Conservation (phyloP, 1,140 invertebrate genomes). For the Eumeta japonica region DNA sequence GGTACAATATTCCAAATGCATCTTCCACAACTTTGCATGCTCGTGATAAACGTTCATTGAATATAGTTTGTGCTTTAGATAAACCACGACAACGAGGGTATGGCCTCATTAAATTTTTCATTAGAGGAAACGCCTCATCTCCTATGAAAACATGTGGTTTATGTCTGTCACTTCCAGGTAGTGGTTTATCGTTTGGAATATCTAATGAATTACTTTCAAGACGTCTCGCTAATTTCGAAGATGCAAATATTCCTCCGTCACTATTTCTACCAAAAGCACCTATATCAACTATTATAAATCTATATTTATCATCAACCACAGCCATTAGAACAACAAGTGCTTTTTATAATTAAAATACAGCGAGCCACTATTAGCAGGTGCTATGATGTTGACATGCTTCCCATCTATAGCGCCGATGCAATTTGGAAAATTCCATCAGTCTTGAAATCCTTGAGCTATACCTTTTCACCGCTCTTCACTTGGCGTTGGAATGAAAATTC, state of each 20-base stretch:
- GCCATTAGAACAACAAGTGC: slow-evolving; percentile 33
- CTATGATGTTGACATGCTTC: slow-evolving; percentile 26
- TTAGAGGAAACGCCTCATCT: slow-evolving; percentile 41
- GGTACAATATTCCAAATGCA: slow-evolving; percentile 37
- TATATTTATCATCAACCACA: slow-evolving; percentile 31
- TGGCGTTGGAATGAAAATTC: slow-evolving; percentile 14
- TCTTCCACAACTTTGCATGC: slow-evolving; percentile 40
- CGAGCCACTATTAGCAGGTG: slow-evolving; percentile 25
- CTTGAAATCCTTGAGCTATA: slow-evolving; percentile 26
- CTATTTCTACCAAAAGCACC: slow-evolving; percentile 23
- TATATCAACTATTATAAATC: slow-evolving; percentile 31
- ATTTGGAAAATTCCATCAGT: slow-evolving; percentile 34
- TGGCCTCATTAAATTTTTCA: slow-evolving; percentile 29
- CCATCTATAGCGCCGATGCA: too few species aligned
- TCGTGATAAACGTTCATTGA: slow-evolving; percentile 42
- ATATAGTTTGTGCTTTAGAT: slow-evolving; percentile 20
- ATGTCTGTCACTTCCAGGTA: slow-evolving; percentile 13
- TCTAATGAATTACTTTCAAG: slow-evolving; percentile 10
- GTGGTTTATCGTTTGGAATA: slow-evolving; percentile 12
- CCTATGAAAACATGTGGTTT: slow-evolving; percentile 30
- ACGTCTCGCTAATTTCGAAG: slow-evolving; percentile 8
- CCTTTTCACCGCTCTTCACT: slow-evolving; percentile 18
- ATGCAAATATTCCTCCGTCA: slow-evolving; percentile 30
- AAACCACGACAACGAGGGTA: slow-evolving; percentile 13
- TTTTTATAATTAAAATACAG: slow-evolving; percentile 46